Conservation (phyloP, 2,797 vertebrate species). For the Apogon hyalosoma region DNA sequence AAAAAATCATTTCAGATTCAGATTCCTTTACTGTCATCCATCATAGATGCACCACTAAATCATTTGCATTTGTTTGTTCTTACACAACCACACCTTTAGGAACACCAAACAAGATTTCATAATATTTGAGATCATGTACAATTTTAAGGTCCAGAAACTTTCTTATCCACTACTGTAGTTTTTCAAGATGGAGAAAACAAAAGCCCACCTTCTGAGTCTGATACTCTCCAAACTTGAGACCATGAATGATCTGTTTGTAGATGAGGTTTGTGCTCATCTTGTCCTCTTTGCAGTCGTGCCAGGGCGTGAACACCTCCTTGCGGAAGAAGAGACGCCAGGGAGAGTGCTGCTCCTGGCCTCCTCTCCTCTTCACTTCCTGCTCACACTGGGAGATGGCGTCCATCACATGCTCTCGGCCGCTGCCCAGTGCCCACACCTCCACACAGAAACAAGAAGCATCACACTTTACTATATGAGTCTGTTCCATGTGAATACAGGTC, state of each 20-base stretch:
- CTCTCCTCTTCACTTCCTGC: slow-evolving; percentile 88
- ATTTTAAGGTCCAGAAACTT: no score
- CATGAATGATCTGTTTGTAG: slow-evolving; percentile 91
- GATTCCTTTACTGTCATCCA: no score
- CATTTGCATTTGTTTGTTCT: not conserved
- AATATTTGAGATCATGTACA: not conserved
- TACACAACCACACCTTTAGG: no score
- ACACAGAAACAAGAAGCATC: no score
- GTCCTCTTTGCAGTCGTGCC: slow-evolving; percentile 91
- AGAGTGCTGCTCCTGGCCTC: slow-evolving; percentile 89
- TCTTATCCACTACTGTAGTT: no score
- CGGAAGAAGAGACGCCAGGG: slow-evolving; percentile 95
- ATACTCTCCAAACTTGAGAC: slow-evolving; percentile 92
- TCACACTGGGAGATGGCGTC: slow-evolving; percentile 96
- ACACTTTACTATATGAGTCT: no score
- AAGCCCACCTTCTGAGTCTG: slow-evolving; percentile 88
- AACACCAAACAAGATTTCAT: not conserved
- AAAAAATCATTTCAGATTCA: no score
- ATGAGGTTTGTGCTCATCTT: slow-evolving; percentile 92
- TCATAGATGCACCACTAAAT: not conserved
- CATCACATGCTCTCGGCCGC: slow-evolving; percentile 90
- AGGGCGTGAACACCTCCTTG: slow-evolving; percentile 96
- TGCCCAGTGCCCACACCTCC: slow-evolving; percentile 94
- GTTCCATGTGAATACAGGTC: no score
- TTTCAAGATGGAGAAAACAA: not conserved